These are phyloP conservation scores for Julus scandinavius DNA, from an alignment of 2,888 invertebrate species.

Conservation along the genomic window DNA sequence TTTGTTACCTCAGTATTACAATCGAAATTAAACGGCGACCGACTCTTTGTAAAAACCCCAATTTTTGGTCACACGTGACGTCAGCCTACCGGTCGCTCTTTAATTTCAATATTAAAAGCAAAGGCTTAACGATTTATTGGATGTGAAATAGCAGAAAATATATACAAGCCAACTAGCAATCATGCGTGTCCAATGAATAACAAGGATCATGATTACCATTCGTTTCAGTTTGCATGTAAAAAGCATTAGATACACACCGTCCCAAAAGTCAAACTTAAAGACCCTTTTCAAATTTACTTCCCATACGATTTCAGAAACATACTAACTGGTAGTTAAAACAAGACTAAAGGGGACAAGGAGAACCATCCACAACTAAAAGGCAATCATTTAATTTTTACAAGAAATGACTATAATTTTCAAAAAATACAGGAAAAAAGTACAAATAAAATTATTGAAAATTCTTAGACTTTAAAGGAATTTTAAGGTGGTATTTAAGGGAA, in stretches of 20 bases:
- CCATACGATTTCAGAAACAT: too few species aligned
- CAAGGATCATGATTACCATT: conserved; percentile 10
- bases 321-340: too few species aligned
- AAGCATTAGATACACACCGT: not conserved
- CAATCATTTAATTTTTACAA: too few species aligned
- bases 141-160: not conserved
- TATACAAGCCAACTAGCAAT: not conserved
- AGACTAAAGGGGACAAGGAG: too few species aligned
- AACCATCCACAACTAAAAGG: too few species aligned
- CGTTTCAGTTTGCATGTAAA: not conserved
- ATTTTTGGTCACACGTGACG: not conserved
- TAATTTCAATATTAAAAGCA: not conserved
- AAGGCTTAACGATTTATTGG: not conserved
- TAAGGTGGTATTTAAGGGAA: too few species aligned
- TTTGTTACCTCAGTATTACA: not conserved
- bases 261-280: not conserved
- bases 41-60: not conserved
- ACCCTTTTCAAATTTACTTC: not conserved
- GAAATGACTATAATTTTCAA: too few species aligned
- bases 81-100: not conserved
- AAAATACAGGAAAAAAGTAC: too few species aligned
- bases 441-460: too few species aligned
- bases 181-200: not conserved
- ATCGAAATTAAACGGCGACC: not conserved
- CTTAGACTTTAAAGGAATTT: too few species aligned